Base-by-base conservation (phyloP, 37 sponge, comb jelly and placozoan species). In the Chondrilla cf. caribensis region DNA sequence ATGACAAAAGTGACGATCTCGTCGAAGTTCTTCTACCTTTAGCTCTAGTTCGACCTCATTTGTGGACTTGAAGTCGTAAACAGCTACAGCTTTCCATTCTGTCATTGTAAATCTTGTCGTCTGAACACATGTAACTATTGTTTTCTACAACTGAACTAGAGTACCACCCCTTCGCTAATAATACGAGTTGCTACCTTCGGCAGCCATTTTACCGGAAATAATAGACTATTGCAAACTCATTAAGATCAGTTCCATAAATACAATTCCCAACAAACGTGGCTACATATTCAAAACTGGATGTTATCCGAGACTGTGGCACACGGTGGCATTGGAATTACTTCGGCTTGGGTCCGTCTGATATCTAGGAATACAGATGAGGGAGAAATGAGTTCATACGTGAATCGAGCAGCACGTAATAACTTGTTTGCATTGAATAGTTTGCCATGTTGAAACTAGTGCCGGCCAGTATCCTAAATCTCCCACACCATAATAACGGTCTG, bases 51-150 rank as follows among this genome's bases (percentile, higher is more conserved):
- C 90, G 0, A 93, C 89, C 18, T 66, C 77, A 8, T 87, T 89
- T 0, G 93, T 82, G 0, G 93, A 78, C 35, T 85, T 28, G 62
- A 92, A 92, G 40, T 86, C 78, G 33, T 82, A 92, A 64, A 92
- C 67, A 2, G 86, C 93, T 38, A 38, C 44, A 5, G 76, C 76
- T 39, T 39, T 73, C 76, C 76, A 73, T 43, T 73, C 76, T 39
- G 76, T 39, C 76, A 73, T 73, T n/a, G 32, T 28, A 47, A 47
- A 14, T 47, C 51, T 47, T 47, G 51, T 47, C n/a, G n/a, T n/a
- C n/a, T n/a, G n/a, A n/a, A n/a, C n/a, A n/a, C n/a, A n/a, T n/a
- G n/a, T n/a, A n/a, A n/a, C n/a, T n/a, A n/a, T n/a, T n/a, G n/a
- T n/a, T n/a, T n/a, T n/a, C n/a, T n/a, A n/a, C n/a, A n/a, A n/a